Evolutionary conservation across 2,797 vertebrate species (phyloP), one percentile per base, ranked within the genome.

Genomic region (Ptychobarbus kaznakovi): DNA sequence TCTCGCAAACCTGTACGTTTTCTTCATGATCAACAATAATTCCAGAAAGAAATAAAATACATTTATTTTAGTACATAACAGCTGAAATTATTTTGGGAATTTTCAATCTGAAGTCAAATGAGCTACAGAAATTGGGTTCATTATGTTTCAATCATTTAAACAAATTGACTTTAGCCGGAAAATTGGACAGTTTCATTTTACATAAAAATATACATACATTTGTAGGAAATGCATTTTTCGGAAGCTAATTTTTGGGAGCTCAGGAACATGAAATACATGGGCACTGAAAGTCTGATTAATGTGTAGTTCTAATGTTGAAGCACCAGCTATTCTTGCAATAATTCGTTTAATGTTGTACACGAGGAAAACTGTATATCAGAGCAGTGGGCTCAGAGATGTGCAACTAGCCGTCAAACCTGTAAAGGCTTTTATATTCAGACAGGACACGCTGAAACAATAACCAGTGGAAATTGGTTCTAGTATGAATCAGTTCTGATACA

Each of bases 111-210:
- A 81, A 89, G 69, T 92, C 91, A 94, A 91, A 95, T 93, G 92
- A 93, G 89, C 91, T 90, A 92, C 91, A 94, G 91, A 94, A 94
- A 88, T 92, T 92, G 94, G 92, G 89, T 92, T 93, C 68, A 94
- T 95, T 94, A 90, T 93, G 93, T 93, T 83, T 89, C 94, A 94
- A 94, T 95, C 93, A 95, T 94, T 93, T 89, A 93, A 95, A 93
- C 92, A 93, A 95, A 96, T 95, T 94, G 94, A 93, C 92, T 86
- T 89, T 92, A 90, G 91, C 93, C 89, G 91, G 91, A 93, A 95
- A 95, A 96, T 95, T 94, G 95, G 93, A 89, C 90, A 90, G 88
- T 94, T 94, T 92, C 94, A 94, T 89, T 90, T 90, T 72, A 88
- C 28, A 87, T 84, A 83, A 78, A 89, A 87, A 76, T 82, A 85